Evolutionary conservation across 2,113 vertebrate genomes (phyloP).

Genomic region (Mixornis gularis): DNA sequence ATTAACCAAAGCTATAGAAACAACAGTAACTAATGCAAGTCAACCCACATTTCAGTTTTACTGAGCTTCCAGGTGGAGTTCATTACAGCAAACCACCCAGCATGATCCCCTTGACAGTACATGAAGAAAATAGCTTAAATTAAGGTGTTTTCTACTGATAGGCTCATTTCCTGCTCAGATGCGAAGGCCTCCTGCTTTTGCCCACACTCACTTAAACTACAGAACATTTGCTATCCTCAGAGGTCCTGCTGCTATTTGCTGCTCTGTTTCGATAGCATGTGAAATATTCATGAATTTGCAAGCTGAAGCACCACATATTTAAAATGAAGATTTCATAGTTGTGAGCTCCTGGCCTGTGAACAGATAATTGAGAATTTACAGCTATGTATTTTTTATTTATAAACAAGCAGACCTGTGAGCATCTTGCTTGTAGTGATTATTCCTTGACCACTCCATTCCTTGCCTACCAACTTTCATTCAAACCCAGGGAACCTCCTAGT

Average conservation of each 20-base stretch:
- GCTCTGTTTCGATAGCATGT: constrained; percentile 42
- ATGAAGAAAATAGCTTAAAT: constrained; percentile 68
- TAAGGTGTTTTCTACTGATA: constrained; percentile 32
- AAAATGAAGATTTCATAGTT: constrained; percentile 49
- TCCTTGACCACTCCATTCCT: neutral
- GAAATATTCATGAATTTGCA: constrained; percentile 70
- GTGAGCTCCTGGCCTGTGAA: constrained; percentile 18
- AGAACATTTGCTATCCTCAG: constrained; percentile 29
- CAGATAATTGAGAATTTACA: constrained; percentile 43
- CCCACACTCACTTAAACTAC: constrained; percentile 9
- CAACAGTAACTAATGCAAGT: neutral
- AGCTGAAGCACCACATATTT: constrained; percentile 52
- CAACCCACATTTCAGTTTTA: constrained; percentile 43
- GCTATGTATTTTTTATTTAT: constrained; percentile 17
- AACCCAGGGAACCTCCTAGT: neutral
- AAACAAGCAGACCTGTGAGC: neutral
- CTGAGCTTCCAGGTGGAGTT: constrained; percentile 63
- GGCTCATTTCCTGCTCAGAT: constrained; percentile 43
- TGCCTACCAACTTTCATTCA: neutral
- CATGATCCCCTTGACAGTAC: constrained; percentile 44
- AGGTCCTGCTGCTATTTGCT: constrained; percentile 44
- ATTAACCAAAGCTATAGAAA: constrained; percentile 36
- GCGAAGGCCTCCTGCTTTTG: constrained; percentile 6
- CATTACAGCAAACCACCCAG: constrained; percentile 62
- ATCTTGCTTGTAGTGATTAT: neutral